Conservation (phyloP, 2,888 invertebrate genomes). For the Prostheceraeus crozeri region DNA sequence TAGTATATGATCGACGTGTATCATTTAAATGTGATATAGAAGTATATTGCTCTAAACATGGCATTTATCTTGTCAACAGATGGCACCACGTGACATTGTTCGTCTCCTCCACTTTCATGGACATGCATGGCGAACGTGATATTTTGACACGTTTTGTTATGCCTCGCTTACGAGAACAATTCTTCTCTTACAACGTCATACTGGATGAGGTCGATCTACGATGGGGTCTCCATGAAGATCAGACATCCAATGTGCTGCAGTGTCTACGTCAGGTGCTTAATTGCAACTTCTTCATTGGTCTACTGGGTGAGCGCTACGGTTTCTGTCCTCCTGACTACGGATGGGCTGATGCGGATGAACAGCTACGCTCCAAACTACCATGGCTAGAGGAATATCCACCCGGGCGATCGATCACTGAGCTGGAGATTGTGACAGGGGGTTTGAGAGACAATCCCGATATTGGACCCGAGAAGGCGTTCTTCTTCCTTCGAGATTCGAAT, state of each 20-base stretch:
- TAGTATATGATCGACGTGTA: too few relatives aligned
- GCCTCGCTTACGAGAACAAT: constrained; percentile 50
- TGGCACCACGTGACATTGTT: constrained; percentile 58
- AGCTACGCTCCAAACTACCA: constrained; percentile 51
- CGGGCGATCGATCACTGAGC: constrained; percentile 57
- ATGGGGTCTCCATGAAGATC: constrained; percentile 58
- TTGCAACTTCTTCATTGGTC: constrained; percentile 57
- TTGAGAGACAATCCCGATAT: constrained; percentile 41
- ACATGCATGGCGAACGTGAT: constrained; percentile 60
- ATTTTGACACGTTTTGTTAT: constrained; percentile 57
- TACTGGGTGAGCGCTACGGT: constrained; percentile 58
- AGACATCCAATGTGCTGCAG: constrained; percentile 47
- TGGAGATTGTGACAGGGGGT: constrained; percentile 55
- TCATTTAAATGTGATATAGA: constrained; percentile 10
- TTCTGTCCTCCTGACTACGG: constrained; percentile 50
- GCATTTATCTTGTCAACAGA: too few relatives aligned
- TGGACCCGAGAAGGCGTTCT: constrained; percentile 49
- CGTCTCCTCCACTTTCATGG: constrained; percentile 59
- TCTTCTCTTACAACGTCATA: constrained; percentile 42
- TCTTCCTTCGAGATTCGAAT: constrained; percentile 51
- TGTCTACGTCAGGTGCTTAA: constrained; percentile 55
- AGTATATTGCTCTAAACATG: not conserved
- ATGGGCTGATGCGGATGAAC: constrained; percentile 47
- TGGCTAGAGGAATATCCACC: constrained; percentile 52
- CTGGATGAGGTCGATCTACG: constrained; percentile 58